Percentiles rank a stretch among this genome's conserved stretches.
Evolutionary conservation across 2,888 invertebrate species (phyloP).

Genomic region (Torymus aiolomorphi): DNA sequence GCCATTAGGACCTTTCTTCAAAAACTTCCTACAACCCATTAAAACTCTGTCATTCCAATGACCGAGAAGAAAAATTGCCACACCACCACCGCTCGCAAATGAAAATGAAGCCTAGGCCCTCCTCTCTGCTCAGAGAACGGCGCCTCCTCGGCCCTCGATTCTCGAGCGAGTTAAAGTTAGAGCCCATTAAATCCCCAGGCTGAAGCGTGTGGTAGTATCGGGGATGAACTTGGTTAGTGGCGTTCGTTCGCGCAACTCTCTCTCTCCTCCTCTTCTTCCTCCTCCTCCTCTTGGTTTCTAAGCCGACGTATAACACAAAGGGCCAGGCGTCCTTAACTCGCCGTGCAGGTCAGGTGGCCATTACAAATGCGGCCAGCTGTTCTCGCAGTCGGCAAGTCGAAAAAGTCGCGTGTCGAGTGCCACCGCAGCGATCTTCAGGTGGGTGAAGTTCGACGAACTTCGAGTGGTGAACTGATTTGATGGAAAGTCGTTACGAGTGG

Average conservation of each 20-base stretch:
- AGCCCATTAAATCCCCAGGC: constrained; percentile 15
- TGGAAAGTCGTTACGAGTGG: no score
- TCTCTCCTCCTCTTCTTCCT: not conserved
- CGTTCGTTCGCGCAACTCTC: not conserved
- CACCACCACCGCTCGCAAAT: no score
- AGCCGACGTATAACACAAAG: not conserved
- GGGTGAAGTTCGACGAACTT: not conserved
- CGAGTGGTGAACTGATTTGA: not conserved
- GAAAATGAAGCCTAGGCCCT: no score
- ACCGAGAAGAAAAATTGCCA: no score
- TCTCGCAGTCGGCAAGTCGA: no score
- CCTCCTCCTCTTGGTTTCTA: not conserved
- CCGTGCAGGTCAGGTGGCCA: not conserved
- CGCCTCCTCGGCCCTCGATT: not conserved
- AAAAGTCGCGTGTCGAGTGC: not conserved
- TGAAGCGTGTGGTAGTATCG: constrained; percentile 2
- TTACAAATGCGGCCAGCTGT: not conserved
- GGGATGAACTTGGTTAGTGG: constrained; percentile 24
- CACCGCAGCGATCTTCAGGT: not conserved
- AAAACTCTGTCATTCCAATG: no score
- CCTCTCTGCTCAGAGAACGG: not conserved
- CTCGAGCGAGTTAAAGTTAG: constrained; percentile 9
- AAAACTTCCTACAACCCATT: no score
- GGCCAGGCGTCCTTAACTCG: not conserved
- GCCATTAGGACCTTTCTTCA: no score